These are phyloP conservation scores for Chouioia cunea DNA, from an alignment of 2,888 invertebrate species.

Conservation along the genomic window DNA sequence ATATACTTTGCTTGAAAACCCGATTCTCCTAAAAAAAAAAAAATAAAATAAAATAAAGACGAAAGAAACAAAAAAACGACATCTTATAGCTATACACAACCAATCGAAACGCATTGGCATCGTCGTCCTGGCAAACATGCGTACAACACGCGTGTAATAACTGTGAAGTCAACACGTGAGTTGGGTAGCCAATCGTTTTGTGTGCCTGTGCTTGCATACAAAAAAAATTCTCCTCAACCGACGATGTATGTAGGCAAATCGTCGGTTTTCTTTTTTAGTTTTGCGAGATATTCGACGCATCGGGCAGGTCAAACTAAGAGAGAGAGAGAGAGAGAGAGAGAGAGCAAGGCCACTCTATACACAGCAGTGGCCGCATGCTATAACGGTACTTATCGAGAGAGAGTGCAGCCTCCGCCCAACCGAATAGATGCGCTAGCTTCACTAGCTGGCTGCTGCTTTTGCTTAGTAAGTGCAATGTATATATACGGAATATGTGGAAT, in stretches of 20 bases:
- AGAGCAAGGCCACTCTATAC: not conserved
- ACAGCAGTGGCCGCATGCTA: not conserved
- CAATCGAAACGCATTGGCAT: no score
- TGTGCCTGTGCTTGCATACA: not conserved
- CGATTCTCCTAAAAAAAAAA: no score
- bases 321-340: slow-evolving; percentile 6
- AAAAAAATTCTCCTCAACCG: not conserved
- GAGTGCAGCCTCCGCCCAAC: slow-evolving; percentile 25
- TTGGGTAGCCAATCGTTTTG: slow-evolving; percentile 29
- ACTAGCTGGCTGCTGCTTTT: no score
- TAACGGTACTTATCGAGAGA: slow-evolving; percentile 38
- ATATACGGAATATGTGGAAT: no score
- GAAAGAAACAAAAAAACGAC: no score
- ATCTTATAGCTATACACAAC: no score
- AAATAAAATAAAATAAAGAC: no score
- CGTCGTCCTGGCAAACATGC: no score
- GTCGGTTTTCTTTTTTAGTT: not conserved
- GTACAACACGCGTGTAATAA: slow-evolving; percentile 36
- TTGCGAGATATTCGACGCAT: not conserved
- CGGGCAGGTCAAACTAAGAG: slow-evolving; percentile 14
- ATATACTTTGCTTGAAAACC: no score
- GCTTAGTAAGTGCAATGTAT: no score
- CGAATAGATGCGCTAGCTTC: not conserved
- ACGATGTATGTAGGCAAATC: not conserved
- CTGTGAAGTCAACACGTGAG: slow-evolving; percentile 46